phyloP scores from a whole-genome alignment of 2,888 invertebrate genomes.

The Hecatera dysodea region DNA sequence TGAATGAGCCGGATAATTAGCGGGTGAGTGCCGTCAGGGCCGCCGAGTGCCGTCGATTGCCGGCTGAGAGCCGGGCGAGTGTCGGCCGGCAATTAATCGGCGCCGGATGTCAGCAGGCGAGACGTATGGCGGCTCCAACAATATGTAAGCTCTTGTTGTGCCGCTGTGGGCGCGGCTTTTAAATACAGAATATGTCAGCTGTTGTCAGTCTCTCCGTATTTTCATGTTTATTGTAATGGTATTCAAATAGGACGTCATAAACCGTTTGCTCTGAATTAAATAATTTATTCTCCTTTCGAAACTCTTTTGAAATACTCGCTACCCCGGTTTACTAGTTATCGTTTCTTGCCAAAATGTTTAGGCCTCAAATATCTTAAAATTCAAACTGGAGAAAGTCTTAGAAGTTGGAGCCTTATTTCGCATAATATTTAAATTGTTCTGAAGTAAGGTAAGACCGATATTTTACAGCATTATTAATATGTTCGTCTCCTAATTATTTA shows the following conservation, averaged over 20 bases:
- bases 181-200: not conserved
- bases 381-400: slow-evolving; percentile 6
- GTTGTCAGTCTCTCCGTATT: not conserved
- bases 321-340: slow-evolving; percentile 7
- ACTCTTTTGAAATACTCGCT: slow-evolving; percentile 8
- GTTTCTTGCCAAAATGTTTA: not conserved
- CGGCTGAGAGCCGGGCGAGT: slow-evolving; percentile 42
- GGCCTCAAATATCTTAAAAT: slow-evolving; percentile 21
- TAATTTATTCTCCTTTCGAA: not conserved
- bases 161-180: not conserved
- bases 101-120: slow-evolving; percentile 6
- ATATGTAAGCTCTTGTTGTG: slow-evolving; percentile 20
- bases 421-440: slow-evolving; percentile 4
- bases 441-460: no score
- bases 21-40: slow-evolving; percentile 31
- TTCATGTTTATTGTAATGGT: not conserved
- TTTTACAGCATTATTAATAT: no score
- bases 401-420: slow-evolving; percentile 4
- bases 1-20: slow-evolving; percentile 54
- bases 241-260: not conserved
- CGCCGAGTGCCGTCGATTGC: slow-evolving; percentile 35
- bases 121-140: slow-evolving; percentile 21
- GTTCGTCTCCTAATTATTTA: no score
- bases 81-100: slow-evolving; percentile 31
- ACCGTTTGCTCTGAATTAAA: not conserved